These are phyloP conservation scores for Zophobas atratus DNA, from an alignment of 1,140 invertebrate species.

Conservation along the genomic window DNA sequence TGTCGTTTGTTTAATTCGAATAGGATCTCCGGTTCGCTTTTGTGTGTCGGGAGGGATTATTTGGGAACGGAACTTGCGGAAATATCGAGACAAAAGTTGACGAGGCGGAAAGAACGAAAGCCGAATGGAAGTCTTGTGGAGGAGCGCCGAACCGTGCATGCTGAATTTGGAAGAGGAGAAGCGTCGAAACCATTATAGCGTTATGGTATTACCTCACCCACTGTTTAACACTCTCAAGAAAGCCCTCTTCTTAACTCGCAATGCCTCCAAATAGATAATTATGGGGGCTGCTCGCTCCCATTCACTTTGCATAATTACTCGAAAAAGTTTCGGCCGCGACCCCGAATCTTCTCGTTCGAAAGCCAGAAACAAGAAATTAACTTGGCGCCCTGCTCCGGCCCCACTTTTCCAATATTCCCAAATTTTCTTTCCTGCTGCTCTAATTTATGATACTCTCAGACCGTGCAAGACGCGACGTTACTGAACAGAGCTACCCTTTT, in stretches of 20 bases:
- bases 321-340: conserved; percentile 36
- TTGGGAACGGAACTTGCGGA: conserved; percentile 58
- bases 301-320: conserved; percentile 50
- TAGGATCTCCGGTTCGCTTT: conserved; percentile 54
- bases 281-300: conserved; percentile 37
- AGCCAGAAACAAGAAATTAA: conserved; percentile 41
- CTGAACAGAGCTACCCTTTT: conserved; percentile 23
- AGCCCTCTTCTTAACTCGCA: conserved; percentile 54
- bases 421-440: conserved; percentile 22
- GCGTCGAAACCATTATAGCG: conserved; percentile 52
- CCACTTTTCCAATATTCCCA: conserved; percentile 28
- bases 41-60: conserved; percentile 55
- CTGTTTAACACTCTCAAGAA: conserved; percentile 58
- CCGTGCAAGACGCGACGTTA: conserved; percentile 1
- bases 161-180: conserved; percentile 44
- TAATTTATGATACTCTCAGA: conserved; percentile 32
- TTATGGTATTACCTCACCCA: conserved; percentile 56
- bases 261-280: conserved; percentile 54
- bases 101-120: conserved; percentile 58
- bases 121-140: conserved; percentile 54
- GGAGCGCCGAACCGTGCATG: conserved; percentile 50
- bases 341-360: not conserved
- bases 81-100: conserved; percentile 59
- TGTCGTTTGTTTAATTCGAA: conserved; percentile 57
- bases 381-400: not conserved